These are phyloP conservation scores for Heliconius nattereri DNA, from an alignment of 1,140 invertebrate species.

Conservation along the genomic window DNA sequence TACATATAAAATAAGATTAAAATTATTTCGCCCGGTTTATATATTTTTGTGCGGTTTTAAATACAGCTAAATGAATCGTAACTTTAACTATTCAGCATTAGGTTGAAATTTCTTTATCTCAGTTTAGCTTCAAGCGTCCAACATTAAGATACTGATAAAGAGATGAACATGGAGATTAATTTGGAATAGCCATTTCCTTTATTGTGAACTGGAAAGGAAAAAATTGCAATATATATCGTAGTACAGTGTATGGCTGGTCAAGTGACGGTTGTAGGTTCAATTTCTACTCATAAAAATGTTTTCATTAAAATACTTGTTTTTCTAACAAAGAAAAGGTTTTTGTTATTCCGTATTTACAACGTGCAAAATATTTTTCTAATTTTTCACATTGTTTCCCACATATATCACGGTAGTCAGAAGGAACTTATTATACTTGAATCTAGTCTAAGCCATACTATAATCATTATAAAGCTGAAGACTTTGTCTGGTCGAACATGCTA, in stretches of 20 bases:
- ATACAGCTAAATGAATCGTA: neutral
- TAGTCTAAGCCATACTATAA: too few species aligned
- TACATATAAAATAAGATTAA: constrained; percentile 17
- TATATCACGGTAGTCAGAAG: too few species aligned
- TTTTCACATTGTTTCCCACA: too few species aligned
- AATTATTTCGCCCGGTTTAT: constrained; percentile 8
- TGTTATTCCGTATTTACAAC: too few species aligned
- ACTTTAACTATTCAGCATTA: neutral
- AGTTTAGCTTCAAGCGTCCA: constrained; percentile 8
- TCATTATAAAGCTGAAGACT: too few species aligned
- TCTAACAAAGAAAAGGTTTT: too few species aligned
- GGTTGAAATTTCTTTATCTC: neutral
- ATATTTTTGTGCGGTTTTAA: constrained; percentile 8
- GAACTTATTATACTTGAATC: too few species aligned
- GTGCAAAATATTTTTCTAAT: too few species aligned
- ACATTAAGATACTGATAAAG: constrained; percentile 32
- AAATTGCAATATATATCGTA: neutral
- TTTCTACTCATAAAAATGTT: too few species aligned
- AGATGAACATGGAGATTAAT: constrained; percentile 35
- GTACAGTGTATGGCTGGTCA: neutral
- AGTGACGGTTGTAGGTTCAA: neutral
- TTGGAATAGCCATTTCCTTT: constrained; percentile 29
- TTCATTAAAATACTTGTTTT: too few species aligned
- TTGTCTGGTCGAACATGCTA: too few species aligned
- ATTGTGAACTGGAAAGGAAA: constrained; percentile 23